Evolutionary conservation across 2,888 invertebrate genomes (phyloP).

Genomic region (Anaspis maculata): DNA sequence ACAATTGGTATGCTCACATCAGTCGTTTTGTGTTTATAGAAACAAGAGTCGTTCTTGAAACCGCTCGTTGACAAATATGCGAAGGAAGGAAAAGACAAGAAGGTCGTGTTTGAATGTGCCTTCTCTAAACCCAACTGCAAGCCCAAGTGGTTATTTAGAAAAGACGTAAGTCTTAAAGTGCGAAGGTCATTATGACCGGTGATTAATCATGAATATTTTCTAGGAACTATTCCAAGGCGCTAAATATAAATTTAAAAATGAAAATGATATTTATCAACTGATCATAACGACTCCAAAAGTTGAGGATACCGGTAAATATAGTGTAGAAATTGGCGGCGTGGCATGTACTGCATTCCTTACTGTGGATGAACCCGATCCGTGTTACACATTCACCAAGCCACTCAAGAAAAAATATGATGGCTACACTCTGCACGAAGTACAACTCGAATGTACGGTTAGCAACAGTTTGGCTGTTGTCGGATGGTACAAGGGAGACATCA

Average conservation of each 20-base stretch:
- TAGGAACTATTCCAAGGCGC: constrained; percentile 93
- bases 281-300: constrained; percentile 86
- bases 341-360: constrained; percentile 84
- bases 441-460: constrained; percentile 89
- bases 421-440: constrained; percentile 81
- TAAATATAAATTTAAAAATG: constrained; percentile 92
- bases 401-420: constrained; percentile 85
- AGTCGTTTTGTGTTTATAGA: constrained; percentile 49
- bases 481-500: constrained; percentile 81
- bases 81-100: constrained; percentile 94
- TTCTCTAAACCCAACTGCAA: constrained; percentile 96
- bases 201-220: background rate
- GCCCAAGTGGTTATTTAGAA: constrained; percentile 85
- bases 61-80: constrained; percentile 90
- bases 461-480: constrained; percentile 89
- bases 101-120: constrained; percentile 85
- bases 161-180: constrained; percentile 65
- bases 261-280: constrained; percentile 84
- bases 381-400: constrained; percentile 85
- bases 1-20: constrained; percentile 12
- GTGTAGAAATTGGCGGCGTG: constrained; percentile 87
- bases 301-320: constrained; percentile 96
- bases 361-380: constrained; percentile 94
- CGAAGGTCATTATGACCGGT: background rate
- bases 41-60: constrained; percentile 89